These are phyloP conservation scores for Charina bottae DNA, from an alignment of 2,113 vertebrate species.

Conservation along the genomic window DNA sequence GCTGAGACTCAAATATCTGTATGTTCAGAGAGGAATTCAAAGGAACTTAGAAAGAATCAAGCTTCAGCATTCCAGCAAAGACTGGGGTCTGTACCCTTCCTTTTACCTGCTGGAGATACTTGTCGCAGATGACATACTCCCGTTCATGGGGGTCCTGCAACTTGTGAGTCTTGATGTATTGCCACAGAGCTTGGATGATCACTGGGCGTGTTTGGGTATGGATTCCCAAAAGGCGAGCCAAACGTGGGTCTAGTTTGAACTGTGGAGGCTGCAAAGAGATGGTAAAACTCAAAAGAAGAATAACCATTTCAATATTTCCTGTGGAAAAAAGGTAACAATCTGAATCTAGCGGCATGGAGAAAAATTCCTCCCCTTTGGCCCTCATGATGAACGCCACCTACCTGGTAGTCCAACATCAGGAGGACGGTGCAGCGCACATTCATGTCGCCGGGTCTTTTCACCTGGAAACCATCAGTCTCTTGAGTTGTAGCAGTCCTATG, in stretches of 20 bases:
- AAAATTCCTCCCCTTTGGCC: not conserved
- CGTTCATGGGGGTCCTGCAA: constrained; percentile 90
- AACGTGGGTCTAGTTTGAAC: constrained; percentile 87
- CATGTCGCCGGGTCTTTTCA: constrained; percentile 96
- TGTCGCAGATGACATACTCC: constrained; percentile 90
- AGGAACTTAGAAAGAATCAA: not conserved
- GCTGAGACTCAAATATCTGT: constrained; percentile 87
- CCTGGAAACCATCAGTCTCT: constrained; percentile 99
- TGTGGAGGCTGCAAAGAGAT: constrained; percentile 76
- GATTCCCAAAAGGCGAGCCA: constrained; percentile 88
- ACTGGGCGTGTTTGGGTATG: constrained; percentile 89
- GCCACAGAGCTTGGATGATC: constrained; percentile 91
- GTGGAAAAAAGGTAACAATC: not conserved
- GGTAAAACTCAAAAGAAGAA: not conserved
- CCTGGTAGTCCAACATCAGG: constrained; percentile 99
- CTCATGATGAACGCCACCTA: constrained; percentile 40
- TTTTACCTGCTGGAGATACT: constrained; percentile 88
- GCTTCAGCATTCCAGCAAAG: fast-evolving
- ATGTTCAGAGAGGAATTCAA: constrained; percentile 25
- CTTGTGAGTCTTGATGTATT: constrained; percentile 92
- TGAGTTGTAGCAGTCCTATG: constrained; percentile 98
- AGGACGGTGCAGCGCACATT: constrained; percentile 97
- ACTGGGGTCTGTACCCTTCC: fast-evolving
- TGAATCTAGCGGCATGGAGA: not conserved
- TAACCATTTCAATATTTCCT: not conserved